Evolutionary conservation across 2,888 invertebrate species (phyloP).

Genomic region (Neoaliturus tenellus): DNA sequence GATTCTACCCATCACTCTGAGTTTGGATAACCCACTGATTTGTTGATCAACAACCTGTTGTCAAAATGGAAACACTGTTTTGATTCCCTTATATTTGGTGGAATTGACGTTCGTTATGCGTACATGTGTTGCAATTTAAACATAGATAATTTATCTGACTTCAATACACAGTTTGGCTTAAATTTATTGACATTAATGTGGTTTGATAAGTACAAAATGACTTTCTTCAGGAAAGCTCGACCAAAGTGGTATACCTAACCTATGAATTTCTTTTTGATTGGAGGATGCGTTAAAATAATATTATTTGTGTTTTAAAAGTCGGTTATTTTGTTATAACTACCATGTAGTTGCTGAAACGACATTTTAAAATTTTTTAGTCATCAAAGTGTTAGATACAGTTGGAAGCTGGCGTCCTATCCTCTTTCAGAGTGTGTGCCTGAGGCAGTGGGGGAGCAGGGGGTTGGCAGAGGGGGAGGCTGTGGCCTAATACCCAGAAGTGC

Average conservation of each 20-base stretch:
- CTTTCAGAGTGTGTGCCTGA: constrained; percentile 74
- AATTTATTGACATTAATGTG: neutral
- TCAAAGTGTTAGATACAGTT: constrained; percentile 11
- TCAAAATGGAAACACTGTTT: constrained; percentile 41
- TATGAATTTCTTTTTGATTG: neutral
- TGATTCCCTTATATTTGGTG: neutral
- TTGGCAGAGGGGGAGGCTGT: constrained; percentile 86
- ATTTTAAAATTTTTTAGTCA: neutral
- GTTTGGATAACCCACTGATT: constrained; percentile 10
- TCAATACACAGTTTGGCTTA: neutral
- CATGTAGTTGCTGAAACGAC: constrained; percentile 7
- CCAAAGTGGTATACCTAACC: constrained; percentile 43
- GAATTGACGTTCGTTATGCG: neutral
- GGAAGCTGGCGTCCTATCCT: constrained; percentile 72
- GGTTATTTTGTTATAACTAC: neutral
- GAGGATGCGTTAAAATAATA: neutral
- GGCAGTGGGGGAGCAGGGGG: constrained; percentile 78
- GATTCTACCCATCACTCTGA: neutral
- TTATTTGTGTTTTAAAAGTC: neutral
- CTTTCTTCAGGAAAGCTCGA: constrained; percentile 40
- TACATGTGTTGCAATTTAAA: neutral
- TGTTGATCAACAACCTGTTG: constrained; percentile 54
- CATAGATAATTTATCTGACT: neutral
- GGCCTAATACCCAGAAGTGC: constrained; percentile 79
- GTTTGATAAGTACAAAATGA: constrained; percentile 39